Conservation (phyloP, 2,888 invertebrate species). For the Cosmia trapezina region DNA sequence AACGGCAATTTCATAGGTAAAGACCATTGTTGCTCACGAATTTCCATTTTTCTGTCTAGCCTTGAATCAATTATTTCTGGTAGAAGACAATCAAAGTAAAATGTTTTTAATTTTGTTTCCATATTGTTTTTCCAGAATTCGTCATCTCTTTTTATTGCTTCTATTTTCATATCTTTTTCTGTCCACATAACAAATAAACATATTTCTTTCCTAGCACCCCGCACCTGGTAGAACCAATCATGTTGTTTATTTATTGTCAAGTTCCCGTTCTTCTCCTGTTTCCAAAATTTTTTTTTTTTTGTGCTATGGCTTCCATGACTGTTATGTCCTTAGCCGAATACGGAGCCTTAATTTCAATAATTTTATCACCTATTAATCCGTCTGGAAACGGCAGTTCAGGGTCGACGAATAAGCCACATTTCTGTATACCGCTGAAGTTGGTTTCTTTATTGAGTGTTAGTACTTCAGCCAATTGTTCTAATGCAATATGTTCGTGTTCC, state of each 20-base stretch:
- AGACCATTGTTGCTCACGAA: conserved; percentile 13
- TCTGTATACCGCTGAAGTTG: neutral
- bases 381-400: conserved; percentile 9
- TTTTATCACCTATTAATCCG: too few species aligned
- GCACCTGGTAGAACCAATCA: conserved; percentile 28
- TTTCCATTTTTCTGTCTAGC: conserved; percentile 12
- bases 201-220: conserved; percentile 20
- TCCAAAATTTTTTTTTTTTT: conserved; percentile 14
- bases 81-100: conserved; percentile 32
- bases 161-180: conserved; percentile 19
- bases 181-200: conserved; percentile 29
- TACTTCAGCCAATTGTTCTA: conserved; percentile 5
- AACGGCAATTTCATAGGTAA: too few species aligned
- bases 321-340: conserved; percentile 5
- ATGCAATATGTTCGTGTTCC: conserved; percentile 12
- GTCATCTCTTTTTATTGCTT: conserved; percentile 20
- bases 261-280: conserved; percentile 10
- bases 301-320: neutral
- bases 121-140: conserved; percentile 17
- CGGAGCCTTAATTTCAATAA: neutral
- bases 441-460: neutral
- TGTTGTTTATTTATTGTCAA: conserved; percentile 22
- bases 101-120: conserved; percentile 22
- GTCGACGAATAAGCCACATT: conserved; percentile 8
- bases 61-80: conserved; percentile 29